Evolutionary conservation across 2,888 invertebrate genomes (phyloP).

Genomic region (Latrodectus elegans): DNA sequence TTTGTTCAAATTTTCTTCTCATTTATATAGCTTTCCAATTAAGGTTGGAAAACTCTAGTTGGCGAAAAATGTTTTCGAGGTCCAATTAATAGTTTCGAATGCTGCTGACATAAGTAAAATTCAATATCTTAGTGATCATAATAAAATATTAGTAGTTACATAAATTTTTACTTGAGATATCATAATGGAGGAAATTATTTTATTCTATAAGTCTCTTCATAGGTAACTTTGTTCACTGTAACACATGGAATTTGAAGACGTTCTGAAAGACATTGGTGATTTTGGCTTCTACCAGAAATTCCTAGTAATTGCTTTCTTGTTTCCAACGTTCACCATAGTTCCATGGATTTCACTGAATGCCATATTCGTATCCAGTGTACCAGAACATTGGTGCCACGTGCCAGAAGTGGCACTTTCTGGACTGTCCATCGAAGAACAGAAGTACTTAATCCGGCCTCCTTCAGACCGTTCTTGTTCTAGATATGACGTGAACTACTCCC

Average conservation of each 20-base stretch:
- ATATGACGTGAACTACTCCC: slow-evolving; percentile 84
- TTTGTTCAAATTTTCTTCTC: no score
- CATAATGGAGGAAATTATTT: no score
- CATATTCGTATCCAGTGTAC: slow-evolving; percentile 52
- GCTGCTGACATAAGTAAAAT: no score
- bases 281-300: slow-evolving; percentile 89
- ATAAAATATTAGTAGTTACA: no score
- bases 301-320: slow-evolving; percentile 87
- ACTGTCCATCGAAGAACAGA: slow-evolving; percentile 19
- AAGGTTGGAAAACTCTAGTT: no score
- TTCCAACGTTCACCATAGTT: slow-evolving; percentile 92
- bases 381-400: slow-evolving; percentile 85
- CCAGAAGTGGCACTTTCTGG: slow-evolving; percentile 77
- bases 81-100: no score
- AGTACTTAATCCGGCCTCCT: slow-evolving; percentile 29
- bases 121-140: no score
- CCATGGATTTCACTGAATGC: slow-evolving; percentile 78
- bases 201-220: no score
- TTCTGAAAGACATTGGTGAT: slow-evolving; percentile 86
- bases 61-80: no score
- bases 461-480: slow-evolving; percentile 78
- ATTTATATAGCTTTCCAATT: no score
- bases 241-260: slow-evolving; percentile 71
- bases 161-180: no score
- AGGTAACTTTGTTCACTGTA: neutral